Percentiles rank a stretch among this genome's conserved stretches.
phyloP scores from a whole-genome alignment of 2,797 vertebrate species.

The Aeoliscus strigatus region DNA sequence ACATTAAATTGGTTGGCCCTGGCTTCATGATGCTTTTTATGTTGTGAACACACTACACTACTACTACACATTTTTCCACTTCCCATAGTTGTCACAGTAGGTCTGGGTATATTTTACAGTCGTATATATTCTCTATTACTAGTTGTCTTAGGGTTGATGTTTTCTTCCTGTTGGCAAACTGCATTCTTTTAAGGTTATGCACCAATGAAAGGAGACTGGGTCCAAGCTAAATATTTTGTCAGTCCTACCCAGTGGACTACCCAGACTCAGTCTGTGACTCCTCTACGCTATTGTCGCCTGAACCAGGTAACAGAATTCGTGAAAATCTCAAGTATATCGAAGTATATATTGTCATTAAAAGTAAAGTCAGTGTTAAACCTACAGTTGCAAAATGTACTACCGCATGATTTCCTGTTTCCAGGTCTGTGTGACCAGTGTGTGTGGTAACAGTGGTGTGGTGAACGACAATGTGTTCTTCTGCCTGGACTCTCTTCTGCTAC shows the following conservation, averaged over 20 bases:
- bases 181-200: constrained; percentile 73
- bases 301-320: constrained; percentile 73
- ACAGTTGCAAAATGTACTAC: background rate
- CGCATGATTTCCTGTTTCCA: constrained; percentile 38
- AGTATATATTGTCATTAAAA: background rate
- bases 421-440: constrained; percentile 82
- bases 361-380: background rate
- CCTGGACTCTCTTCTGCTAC: constrained; percentile 82
- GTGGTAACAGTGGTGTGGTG: constrained; percentile 79
- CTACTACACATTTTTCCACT: constrained; percentile 1
- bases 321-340: background rate
- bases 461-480: constrained; percentile 87
- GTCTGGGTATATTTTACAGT: constrained; percentile 4
- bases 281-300: constrained; percentile 85
- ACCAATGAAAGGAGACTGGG: constrained; percentile 91
- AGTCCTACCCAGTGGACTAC: constrained; percentile 79
- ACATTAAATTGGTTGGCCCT: background rate
- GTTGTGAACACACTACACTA: no score
- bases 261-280: constrained; percentile 81
- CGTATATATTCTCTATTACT: background rate
- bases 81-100: background rate
- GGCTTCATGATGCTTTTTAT: constrained; percentile 4
- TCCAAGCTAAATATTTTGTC: constrained; percentile 86
- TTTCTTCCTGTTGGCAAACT: background rate
- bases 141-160: constrained; percentile 11